Base-by-base conservation (phyloP, 2,113 vertebrate genomes). In the Oreochromis aureus region DNA sequence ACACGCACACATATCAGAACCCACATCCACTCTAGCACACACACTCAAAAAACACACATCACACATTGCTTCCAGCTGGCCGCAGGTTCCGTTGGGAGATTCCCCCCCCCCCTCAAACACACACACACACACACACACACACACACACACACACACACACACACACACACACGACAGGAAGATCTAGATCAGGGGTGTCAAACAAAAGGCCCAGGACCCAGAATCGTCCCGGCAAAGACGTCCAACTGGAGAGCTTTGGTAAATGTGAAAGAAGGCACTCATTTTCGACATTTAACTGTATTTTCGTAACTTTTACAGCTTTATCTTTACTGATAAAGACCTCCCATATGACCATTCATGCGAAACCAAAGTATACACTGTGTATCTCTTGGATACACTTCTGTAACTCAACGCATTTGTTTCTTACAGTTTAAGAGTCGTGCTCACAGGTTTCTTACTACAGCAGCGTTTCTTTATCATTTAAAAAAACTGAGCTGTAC, bases 61-160 rank as follows among this genome's bases (percentile, higher is more conserved):
- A 84, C 91, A 94, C 87, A 91, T 91, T 93, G 89, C 81, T 91
- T 94, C 93, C 91, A 92, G 91, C 93, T 94, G 93, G 92, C 34
- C 16, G 32, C 9, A n/a, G 86, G 86, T 89, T 91, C 91, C 4
- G 48, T 88, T 46, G 19, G 84, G 34, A 81, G 88, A 39, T 46
- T 27, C 51, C 69, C 61, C 24, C 22, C 18, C 39, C 73, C 56
- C 46, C 24, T 24, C 66, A 81, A 84, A n/a, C 80, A 63, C 46
- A 41, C 76, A 81, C 86, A n/a, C 73, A 69, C 73, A 27, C 41
- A 78, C 80, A 59, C 73, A 27, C 41, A 80, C 61, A 82, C 73
- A 44, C 91, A 73, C 36, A 44, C 10, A 55, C 41, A 78, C 80
- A 59, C 73, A 27, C 41, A 80, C 61, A 82, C 73, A 44, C 91